Conservation (phyloP, 2,113 vertebrate genomes). For the Psilopsiagon aurifrons region DNA sequence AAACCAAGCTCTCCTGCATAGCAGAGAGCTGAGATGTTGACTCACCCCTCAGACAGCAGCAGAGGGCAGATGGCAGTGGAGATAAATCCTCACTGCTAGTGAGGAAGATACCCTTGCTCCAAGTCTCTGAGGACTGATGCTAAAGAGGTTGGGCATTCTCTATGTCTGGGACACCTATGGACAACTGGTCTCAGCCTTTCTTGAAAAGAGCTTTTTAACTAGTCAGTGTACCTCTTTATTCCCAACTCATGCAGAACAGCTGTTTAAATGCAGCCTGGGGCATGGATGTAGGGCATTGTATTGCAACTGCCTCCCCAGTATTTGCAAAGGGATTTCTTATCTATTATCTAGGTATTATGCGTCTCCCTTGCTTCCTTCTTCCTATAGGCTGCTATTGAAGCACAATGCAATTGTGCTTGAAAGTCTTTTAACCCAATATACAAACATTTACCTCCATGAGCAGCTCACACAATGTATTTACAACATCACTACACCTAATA, state of each 20-base stretch:
- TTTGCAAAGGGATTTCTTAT: slow-evolving; percentile 39
- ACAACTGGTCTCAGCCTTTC: not conserved
- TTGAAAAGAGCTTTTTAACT: slow-evolving; percentile 1
- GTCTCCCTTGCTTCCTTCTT: slow-evolving; percentile 1
- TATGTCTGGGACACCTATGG: slow-evolving; percentile 9
- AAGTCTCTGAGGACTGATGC: not conserved
- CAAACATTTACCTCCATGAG: not conserved
- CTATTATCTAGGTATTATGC: slow-evolving; percentile 2
- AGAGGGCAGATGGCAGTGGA: not conserved
- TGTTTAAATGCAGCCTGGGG: not conserved
- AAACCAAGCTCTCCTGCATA: not conserved
- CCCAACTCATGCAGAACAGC: not conserved
- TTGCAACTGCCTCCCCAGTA: slow-evolving; percentile 14
- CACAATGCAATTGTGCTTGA: not conserved
- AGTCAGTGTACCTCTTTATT: slow-evolving; percentile 2
- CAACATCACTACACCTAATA: not conserved
- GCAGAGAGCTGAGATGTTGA: not conserved
- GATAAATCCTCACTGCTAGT: not conserved
- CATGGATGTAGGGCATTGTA: not conserved
- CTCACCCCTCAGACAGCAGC: not conserved
- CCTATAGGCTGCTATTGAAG: not conserved
- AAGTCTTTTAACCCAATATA: not conserved
- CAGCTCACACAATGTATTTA: not conserved
- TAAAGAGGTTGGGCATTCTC: not conserved
- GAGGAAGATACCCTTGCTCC: not conserved